These are phyloP conservation scores for Kryphioiulus occultus DNA, from an alignment of 2,888 invertebrate species.

Conservation along the genomic window DNA sequence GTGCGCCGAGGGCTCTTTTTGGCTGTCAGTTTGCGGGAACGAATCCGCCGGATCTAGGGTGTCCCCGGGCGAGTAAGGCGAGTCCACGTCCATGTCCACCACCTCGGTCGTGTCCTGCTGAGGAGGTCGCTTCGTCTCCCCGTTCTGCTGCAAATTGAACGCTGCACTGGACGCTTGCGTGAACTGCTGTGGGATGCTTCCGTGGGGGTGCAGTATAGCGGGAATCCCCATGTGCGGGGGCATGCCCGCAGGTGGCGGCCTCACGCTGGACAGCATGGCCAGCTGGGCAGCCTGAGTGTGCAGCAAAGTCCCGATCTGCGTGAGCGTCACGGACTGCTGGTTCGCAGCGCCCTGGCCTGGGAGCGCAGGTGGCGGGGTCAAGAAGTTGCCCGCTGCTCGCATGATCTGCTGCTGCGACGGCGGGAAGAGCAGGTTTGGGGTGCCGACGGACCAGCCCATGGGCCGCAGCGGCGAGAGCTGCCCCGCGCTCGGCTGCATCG, in stretches of 20 bases:
- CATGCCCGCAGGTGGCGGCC: conserved; percentile 4
- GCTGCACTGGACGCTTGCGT: not conserved
- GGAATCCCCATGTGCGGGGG: conserved; percentile 45
- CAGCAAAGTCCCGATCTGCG: conserved; percentile 52
- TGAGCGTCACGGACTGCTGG: conserved; percentile 46
- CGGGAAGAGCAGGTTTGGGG: conserved; percentile 49
- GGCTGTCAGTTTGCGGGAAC: not conserved
- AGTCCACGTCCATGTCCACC: conserved; percentile 75
- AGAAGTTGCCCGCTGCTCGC: conserved; percentile 52
- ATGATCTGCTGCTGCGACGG: conserved; percentile 53
- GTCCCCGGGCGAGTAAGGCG: conserved; percentile 71
- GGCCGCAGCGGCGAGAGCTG: conserved; percentile 52
- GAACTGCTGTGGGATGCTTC: conserved; percentile 24
- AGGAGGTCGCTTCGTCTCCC: conserved; percentile 45
- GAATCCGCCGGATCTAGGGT: conserved; percentile 49
- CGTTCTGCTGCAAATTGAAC: conserved; percentile 46
- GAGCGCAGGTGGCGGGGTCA: conserved; percentile 53
- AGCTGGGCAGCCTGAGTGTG: conserved; percentile 53
- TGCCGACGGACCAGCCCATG: conserved; percentile 54
- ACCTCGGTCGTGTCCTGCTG: conserved; percentile 64
- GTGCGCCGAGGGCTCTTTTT: not conserved
- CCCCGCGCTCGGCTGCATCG: conserved; percentile 53
- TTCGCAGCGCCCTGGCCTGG: conserved; percentile 41
- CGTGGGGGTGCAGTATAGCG: conserved; percentile 18
- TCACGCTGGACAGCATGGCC: conserved; percentile 49